Conservation (phyloP, 2,113 vertebrate genomes). For the Heliornis fulica region DNA sequence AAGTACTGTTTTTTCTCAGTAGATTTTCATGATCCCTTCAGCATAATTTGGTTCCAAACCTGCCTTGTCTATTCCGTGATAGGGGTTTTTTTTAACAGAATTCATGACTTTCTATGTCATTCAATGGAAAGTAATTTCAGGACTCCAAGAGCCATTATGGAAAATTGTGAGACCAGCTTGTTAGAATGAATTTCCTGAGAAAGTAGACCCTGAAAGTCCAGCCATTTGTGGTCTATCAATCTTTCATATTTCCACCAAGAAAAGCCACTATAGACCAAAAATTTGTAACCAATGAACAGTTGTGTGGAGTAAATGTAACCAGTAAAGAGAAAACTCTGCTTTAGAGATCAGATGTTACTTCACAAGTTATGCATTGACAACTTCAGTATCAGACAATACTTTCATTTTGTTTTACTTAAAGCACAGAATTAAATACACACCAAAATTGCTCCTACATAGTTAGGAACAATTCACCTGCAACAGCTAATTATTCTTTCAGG, state of each 20-base stretch:
- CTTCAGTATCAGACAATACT: background rate
- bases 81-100: background rate
- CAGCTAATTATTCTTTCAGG: constrained; percentile 62
- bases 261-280: background rate
- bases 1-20: background rate
- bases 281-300: background rate
- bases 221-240: background rate
- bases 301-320: background rate
- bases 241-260: background rate
- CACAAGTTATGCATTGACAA: background rate
- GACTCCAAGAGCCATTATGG: background rate
- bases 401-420: background rate
- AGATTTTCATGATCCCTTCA: background rate
- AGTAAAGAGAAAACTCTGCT: background rate
- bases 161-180: background rate
- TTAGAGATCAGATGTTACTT: background rate
- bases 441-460: constrained; percentile 62
- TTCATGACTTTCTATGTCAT: background rate
- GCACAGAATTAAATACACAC: constrained; percentile 14
- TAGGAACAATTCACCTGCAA: constrained; percentile 56
- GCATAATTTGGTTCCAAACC: background rate
- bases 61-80: background rate
- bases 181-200: background rate
- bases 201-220: background rate
- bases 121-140: background rate